Evolutionary conservation across 1,140 invertebrate genomes (phyloP), one percentile per base, ranked within the genome.

Genomic region (Nautilus pompilius): DNA sequence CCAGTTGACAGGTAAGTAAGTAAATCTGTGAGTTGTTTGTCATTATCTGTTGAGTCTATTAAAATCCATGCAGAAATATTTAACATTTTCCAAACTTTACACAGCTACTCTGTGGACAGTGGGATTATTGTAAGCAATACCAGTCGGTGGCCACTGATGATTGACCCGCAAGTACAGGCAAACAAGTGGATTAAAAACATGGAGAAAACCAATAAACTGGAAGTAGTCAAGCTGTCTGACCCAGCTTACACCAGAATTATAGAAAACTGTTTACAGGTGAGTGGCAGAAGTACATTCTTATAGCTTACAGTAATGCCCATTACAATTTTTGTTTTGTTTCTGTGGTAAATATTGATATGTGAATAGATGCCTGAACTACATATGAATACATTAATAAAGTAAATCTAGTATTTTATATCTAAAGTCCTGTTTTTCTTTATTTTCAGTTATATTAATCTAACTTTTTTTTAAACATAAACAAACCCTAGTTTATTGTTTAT

Each of bases 161-260:
- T 84, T 60, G 82, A 84, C 69, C 82, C 82, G 4, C 82, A 84
- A 66, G 76, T 73, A 56, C 82, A 84, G 68, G 82, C 81, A 24
- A 82, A 82, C 62, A 84, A 82, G 64, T 84, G 82, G 82, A 75
- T 84, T 26, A 82, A 83, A 67, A 84, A 83, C 60, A 80, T 82
- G 80, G 82, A 84, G 70, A 79, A 77, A 62, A 60, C 63, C 5
- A 82, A 82, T 65, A 81, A 82, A 60, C 68, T 84, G 30, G 77
- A 76, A 54, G 75, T 83, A 48, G 76, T 82, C 46, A 82, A 82
- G 68, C 73, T 79, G 33, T 73, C 76, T 8, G 75, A 80, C 55
- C 63, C 69, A 36, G 80, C 78, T 70, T 84, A 79, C 65, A 65
- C 69, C 20, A 65, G 80, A 28, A 68, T 71, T 15, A 66, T 84